Percentiles rank a stretch among this genome's conserved stretches.
These are phyloP conservation scores for Tipula unca DNA, from an alignment of 2,888 invertebrate species.

Conservation along the genomic window DNA sequence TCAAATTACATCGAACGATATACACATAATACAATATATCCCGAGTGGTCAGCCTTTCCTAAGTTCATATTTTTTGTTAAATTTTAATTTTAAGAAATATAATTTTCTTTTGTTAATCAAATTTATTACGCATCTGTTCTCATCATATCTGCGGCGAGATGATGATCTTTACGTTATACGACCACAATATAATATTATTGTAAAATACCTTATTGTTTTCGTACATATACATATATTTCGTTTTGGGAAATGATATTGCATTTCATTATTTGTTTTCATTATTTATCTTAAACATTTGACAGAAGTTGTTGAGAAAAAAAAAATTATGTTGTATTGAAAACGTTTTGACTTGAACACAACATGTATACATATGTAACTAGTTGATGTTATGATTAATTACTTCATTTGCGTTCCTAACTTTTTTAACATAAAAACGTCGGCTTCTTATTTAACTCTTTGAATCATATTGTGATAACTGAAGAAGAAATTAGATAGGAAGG, in stretches of 20 bases:
- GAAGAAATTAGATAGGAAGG: not conserved
- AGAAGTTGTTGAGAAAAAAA: not conserved
- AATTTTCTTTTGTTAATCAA: conserved; percentile 15
- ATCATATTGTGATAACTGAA: not conserved
- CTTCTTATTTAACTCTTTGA: not conserved
- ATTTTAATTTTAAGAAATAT: conserved; percentile 14
- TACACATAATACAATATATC: not conserved
- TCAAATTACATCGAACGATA: not conserved
- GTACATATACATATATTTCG: not conserved
- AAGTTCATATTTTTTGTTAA: not conserved
- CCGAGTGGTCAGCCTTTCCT: not conserved
- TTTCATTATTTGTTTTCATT: conserved; percentile 8
- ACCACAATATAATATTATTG: not conserved
- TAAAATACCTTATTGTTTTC: not conserved
- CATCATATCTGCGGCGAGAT: not conserved
- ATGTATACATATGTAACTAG: not conserved
- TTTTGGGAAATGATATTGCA: not conserved
- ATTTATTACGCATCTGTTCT: conserved; percentile 15
- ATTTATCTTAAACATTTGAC: not conserved
- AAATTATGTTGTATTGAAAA: not conserved
- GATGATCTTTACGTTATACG: not conserved
- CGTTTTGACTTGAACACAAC: not conserved
- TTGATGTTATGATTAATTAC: not conserved
- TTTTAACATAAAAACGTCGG: not conserved
- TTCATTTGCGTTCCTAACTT: not conserved